phyloP scores from a whole-genome alignment of 2,888 invertebrate species.

The Eupelmus urozonus region DNA sequence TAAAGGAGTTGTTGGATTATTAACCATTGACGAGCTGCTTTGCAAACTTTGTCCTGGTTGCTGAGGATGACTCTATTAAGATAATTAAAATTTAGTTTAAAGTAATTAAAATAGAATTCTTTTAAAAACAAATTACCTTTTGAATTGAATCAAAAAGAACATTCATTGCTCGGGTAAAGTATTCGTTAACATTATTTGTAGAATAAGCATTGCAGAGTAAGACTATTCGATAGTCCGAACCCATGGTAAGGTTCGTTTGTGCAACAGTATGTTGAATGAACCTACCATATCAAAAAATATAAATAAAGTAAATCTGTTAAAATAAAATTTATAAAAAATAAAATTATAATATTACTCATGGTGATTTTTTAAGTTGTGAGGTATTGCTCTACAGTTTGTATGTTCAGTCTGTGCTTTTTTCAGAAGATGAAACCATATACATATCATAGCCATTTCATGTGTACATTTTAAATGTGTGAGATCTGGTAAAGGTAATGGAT shows the following conservation, averaged over 20 bases:
- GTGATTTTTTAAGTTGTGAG: slow-evolving; percentile 88
- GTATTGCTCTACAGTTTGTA: slow-evolving; percentile 87
- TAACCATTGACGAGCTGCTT: slow-evolving; percentile 78
- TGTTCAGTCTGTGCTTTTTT: slow-evolving; percentile 95
- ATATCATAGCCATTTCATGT: slow-evolving; percentile 94
- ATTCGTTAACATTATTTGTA: slow-evolving; percentile 89
- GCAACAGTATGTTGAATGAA: slow-evolving; percentile 88
- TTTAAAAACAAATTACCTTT: slow-evolving; percentile 74
- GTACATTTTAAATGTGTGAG: slow-evolving; percentile 91
- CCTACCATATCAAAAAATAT: slow-evolving; percentile 76
- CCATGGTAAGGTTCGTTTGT: slow-evolving; percentile 86
- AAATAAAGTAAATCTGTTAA: slow-evolving; percentile 72
- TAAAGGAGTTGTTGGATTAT: slow-evolving; percentile 89
- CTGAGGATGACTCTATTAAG: slow-evolving; percentile 77
- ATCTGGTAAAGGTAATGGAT: slow-evolving; percentile 92
- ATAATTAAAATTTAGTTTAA: slow-evolving; percentile 9
- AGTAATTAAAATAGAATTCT: not conserved
- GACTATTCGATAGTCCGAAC: slow-evolving; percentile 93
- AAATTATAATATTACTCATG: slow-evolving; percentile 82
- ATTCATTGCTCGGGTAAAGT: slow-evolving; percentile 94
- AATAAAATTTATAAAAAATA: slow-evolving; percentile 9
- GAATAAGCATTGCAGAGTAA: slow-evolving; percentile 96
- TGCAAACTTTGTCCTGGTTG: slow-evolving; percentile 74
- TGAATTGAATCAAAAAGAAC: slow-evolving; percentile 92
- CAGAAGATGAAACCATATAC: slow-evolving; percentile 97